phyloP scores from a whole-genome alignment of 2,113 vertebrate genomes.

The Megalops atlanticus region DNA sequence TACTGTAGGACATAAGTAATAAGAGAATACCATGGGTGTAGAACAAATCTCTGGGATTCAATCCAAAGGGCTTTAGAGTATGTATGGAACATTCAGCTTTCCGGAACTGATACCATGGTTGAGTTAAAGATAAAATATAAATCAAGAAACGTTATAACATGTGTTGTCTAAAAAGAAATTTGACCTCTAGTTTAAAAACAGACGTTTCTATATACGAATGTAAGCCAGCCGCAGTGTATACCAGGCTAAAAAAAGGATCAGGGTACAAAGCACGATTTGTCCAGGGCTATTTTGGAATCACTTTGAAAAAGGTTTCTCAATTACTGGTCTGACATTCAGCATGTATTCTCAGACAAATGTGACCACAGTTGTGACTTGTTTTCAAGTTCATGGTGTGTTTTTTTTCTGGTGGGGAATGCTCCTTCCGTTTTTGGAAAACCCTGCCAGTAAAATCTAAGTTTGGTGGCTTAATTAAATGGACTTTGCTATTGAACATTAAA shows the following conservation, averaged over 20 bases:
- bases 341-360: slow-evolving; percentile 32
- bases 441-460: not conserved
- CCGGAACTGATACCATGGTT: not conserved
- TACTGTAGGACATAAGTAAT: not conserved
- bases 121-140: not conserved
- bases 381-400: slow-evolving; percentile 25
- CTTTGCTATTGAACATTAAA: not conserved
- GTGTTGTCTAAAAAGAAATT: not conserved
- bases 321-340: slow-evolving; percentile 40
- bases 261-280: slow-evolving; percentile 45
- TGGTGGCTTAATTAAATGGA: not conserved
- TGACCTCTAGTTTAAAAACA: slow-evolving; percentile 19
- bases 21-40: not conserved
- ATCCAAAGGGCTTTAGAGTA: not conserved
- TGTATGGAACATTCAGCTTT: not conserved
- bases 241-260: slow-evolving; percentile 23
- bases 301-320: slow-evolving; percentile 46
- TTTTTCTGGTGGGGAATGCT: not conserved
- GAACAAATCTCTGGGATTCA: not conserved
- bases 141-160: not conserved
- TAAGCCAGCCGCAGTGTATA: slow-evolving; percentile 26
- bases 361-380: slow-evolving; percentile 43
- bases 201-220: no score
- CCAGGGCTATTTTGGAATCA: slow-evolving; percentile 42
- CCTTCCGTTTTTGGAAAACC: slow-evolving; percentile 1